Conservation (phyloP, 2,797 vertebrate species). For the Lophura swinhoii region DNA sequence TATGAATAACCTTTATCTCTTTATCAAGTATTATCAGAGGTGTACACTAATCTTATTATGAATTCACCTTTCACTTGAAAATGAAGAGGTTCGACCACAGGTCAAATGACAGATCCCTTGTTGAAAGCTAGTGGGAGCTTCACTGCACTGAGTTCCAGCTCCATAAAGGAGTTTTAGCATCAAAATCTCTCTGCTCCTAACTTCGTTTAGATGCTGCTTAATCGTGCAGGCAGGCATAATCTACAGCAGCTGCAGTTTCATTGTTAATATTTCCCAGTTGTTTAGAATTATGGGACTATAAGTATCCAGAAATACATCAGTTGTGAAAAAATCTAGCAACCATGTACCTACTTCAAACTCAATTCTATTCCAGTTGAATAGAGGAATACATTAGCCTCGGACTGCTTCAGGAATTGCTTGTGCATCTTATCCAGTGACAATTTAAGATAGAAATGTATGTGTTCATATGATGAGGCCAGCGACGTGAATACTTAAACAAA, state of each 20-base stretch:
- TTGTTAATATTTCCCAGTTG: background rate
- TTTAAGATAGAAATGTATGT: background rate
- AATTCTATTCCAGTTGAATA: background rate
- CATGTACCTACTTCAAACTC: background rate
- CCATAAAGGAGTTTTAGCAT: background rate
- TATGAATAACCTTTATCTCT: background rate
- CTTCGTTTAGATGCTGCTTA: background rate
- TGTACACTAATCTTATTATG: background rate
- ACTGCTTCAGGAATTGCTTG: background rate
- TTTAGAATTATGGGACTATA: background rate
- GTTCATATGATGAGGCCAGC: background rate
- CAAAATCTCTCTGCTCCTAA: background rate
- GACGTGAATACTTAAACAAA: background rate
- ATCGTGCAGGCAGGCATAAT: background rate
- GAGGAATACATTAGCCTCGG: background rate
- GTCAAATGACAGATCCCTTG: background rate
- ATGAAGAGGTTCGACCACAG: background rate
- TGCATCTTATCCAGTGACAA: background rate
- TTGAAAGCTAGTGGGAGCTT: background rate
- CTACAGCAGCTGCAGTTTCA: background rate
- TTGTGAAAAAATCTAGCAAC: background rate
- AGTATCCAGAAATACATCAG: background rate
- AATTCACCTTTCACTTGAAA: background rate
- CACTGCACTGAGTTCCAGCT: background rate
- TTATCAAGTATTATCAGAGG: background rate